phyloP scores from a whole-genome alignment of 2,113 vertebrate genomes.

The Penelope pileata region DNA sequence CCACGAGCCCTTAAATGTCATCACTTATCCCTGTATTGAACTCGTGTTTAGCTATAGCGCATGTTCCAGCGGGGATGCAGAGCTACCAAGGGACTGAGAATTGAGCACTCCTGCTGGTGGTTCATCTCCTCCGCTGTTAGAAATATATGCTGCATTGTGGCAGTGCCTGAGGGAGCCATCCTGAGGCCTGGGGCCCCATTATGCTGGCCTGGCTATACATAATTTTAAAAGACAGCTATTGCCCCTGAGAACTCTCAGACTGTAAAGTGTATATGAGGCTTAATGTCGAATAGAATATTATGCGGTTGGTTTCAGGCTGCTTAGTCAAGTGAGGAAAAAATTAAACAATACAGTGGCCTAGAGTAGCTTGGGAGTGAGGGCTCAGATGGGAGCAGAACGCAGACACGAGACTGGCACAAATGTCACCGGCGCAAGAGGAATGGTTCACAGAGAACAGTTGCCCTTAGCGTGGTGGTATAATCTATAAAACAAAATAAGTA shows the following conservation, averaged over 20 bases:
- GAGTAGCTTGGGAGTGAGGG: not conserved
- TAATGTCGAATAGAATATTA: slow-evolving; percentile 31
- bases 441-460: not conserved
- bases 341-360: not conserved
- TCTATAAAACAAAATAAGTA: slow-evolving; percentile 33
- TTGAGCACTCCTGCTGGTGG: not conserved
- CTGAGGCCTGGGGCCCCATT: not conserved
- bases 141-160: not conserved
- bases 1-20: not conserved
- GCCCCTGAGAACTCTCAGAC: not conserved
- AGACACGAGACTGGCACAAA: not conserved
- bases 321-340: slow-evolving; percentile 22
- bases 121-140: not conserved
- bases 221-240: slow-evolving; percentile 27
- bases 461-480: not conserved
- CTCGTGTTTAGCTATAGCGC: not conserved
- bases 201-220: not conserved
- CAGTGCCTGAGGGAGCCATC: slow-evolving; percentile 9
- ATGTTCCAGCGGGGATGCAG: not conserved
- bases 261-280: not conserved
- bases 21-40: not conserved
- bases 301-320: slow-evolving; percentile 6
- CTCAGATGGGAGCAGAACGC: not conserved
- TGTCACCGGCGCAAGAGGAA: not conserved
- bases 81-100: not conserved